These are phyloP conservation scores for Pollimyrus isidori DNA, from an alignment of 2,113 vertebrate species.

Conservation along the genomic window DNA sequence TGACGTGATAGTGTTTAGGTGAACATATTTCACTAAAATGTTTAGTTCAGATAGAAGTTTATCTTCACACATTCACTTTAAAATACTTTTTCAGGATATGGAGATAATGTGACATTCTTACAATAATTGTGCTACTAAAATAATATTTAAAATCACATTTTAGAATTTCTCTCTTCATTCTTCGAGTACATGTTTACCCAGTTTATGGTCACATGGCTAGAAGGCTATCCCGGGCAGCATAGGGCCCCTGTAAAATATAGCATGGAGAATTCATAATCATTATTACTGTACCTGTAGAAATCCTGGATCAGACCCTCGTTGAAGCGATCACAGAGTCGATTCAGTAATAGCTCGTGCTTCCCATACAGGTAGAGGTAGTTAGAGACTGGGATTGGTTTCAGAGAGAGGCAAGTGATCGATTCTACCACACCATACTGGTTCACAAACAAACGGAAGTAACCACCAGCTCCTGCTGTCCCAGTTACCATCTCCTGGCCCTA, in stretches of 20 bases:
- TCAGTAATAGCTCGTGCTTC: constrained; percentile 79
- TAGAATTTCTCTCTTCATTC: not conserved
- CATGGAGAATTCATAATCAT: not conserved
- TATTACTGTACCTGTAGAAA: constrained; percentile 72
- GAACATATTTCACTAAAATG: not conserved
- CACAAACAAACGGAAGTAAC: constrained; percentile 77
- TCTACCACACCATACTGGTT: constrained; percentile 64
- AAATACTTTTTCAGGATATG: not conserved
- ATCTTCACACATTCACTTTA: not conserved
- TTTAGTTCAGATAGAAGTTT: not conserved
- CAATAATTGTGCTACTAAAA: not conserved
- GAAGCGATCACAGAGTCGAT: constrained; percentile 65
- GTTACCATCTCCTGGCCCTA: constrained; percentile 71
- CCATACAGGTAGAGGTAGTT: constrained; percentile 77
- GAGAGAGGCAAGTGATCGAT: constrained; percentile 77
- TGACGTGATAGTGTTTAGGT: not conserved
- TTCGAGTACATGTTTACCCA: not conserved
- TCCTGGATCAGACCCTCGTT: constrained; percentile 62
- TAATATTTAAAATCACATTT: not conserved
- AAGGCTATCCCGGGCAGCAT: not conserved
- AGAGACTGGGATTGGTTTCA: constrained; percentile 64
- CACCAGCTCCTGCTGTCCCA: constrained; percentile 56
- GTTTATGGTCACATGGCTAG: not conserved
- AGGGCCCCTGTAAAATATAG: not conserved
- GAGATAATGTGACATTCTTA: not conserved